Percentiles rank a stretch among this genome's conserved stretches.
These are phyloP conservation scores for Paraplagusia blochii DNA, from an alignment of 2,113 vertebrate species.

Conservation along the genomic window DNA sequence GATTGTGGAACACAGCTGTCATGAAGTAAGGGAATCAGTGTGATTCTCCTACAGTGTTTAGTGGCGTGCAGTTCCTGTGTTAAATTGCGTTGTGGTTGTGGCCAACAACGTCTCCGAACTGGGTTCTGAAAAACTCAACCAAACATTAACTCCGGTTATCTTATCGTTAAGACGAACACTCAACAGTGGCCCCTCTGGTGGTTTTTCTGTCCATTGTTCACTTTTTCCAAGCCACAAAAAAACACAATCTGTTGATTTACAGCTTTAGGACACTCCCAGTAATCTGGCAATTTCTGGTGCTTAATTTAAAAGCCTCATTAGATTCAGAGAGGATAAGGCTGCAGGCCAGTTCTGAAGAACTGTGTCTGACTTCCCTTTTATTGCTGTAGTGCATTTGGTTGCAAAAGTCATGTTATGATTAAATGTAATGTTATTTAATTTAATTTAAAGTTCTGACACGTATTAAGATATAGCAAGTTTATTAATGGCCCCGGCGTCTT, in stretches of 20 bases:
- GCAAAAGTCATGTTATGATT: background rate
- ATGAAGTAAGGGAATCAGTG: background rate
- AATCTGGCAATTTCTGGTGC: slow-evolving; percentile 24
- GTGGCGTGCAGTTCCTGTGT: background rate
- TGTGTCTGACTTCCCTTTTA: slow-evolving; percentile 27
- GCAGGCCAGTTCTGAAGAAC: slow-evolving; percentile 26
- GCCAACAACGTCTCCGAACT: background rate
- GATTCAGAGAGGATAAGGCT: slow-evolving; percentile 4
- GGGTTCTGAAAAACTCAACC: slow-evolving; percentile 5
- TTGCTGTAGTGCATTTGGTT: background rate
- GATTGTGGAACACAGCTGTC: slow-evolving; percentile 14
- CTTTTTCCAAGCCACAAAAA: slow-evolving; percentile 31
- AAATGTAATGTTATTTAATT: slow-evolving; percentile 12
- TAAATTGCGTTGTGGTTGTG: slow-evolving; percentile 1
- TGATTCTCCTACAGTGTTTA: background rate
- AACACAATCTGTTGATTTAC: slow-evolving; percentile 25
- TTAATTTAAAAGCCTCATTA: slow-evolving; percentile 19
- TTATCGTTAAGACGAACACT: slow-evolving; percentile 7
- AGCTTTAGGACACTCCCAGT: slow-evolving; percentile 33
- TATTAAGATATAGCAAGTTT: slow-evolving; percentile 26
- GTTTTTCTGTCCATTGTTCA: slow-evolving; percentile 19
- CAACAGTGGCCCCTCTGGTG: slow-evolving; percentile 1
- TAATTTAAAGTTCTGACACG: slow-evolving; percentile 12
- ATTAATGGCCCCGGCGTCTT: slow-evolving; percentile 23
- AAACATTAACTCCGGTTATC: slow-evolving; percentile 22